phyloP scores from a whole-genome alignment of 2,888 invertebrate species.

The Byasa hedistus region DNA sequence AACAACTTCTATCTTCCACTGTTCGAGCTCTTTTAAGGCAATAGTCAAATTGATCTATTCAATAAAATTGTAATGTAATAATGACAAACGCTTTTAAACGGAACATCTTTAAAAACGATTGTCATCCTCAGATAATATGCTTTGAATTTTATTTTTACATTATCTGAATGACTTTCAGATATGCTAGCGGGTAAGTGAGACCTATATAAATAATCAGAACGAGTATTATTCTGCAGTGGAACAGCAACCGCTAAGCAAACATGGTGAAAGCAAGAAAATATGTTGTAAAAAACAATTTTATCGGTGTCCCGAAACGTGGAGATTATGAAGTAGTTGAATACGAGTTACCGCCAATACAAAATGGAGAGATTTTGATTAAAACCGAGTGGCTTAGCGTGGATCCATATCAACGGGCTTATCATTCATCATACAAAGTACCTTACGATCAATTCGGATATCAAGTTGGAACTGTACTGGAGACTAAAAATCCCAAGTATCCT shows the following conservation, averaged over 20 bases:
- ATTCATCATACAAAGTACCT: slow-evolving; percentile 34
- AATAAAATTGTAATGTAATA: too few relatives aligned
- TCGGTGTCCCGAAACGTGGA: slow-evolving; percentile 76
- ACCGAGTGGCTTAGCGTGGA: slow-evolving; percentile 53
- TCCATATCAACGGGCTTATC: slow-evolving; percentile 42
- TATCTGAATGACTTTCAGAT: not conserved
- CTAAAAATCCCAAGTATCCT: slow-evolving; percentile 79
- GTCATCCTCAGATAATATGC: slow-evolving; percentile 71
- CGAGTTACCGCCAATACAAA: slow-evolving; percentile 76
- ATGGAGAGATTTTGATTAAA: slow-evolving; percentile 68
- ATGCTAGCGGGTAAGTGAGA: not conserved
- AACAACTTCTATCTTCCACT: too few relatives aligned
- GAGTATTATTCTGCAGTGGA: slow-evolving; percentile 4
- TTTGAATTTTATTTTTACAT: slow-evolving; percentile 72
- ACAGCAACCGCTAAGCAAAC: slow-evolving; percentile 20
- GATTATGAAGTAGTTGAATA: slow-evolving; percentile 81
- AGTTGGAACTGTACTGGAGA: slow-evolving; percentile 74
- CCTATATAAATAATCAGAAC: slow-evolving; percentile 45
- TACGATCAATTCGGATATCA: slow-evolving; percentile 48
- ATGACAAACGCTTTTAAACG: too few relatives aligned
- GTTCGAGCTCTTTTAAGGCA: too few relatives aligned
- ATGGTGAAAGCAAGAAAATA: slow-evolving; percentile 80
- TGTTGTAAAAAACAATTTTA: slow-evolving; percentile 76
- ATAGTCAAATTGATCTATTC: too few relatives aligned
- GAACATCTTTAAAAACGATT: slow-evolving; percentile 62